Conservation (phyloP, 1,140 invertebrate genomes). For the Whitmania pigra region DNA sequence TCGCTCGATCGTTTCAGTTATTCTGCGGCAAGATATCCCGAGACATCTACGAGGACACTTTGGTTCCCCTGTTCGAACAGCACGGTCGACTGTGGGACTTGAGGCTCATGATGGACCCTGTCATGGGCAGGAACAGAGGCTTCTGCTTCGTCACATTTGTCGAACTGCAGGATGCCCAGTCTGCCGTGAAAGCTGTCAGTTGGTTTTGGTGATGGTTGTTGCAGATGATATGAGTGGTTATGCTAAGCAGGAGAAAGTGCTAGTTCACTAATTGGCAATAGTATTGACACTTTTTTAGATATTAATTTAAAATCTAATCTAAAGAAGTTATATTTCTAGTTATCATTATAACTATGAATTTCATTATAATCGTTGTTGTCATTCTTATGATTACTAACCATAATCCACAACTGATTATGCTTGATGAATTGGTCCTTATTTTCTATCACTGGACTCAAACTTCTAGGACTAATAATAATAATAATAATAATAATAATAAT, state of each 20-base stretch:
- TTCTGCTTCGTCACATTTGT: conserved; percentile 98
- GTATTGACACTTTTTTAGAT: no score
- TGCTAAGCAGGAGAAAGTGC: background rate
- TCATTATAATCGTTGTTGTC: no score
- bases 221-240: conserved; percentile 21
- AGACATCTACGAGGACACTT: conserved; percentile 96
- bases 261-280: no score
- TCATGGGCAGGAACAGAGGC: conserved; percentile 89
- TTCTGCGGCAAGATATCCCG: conserved; percentile 99
- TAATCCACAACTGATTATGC: no score
- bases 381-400: no score
- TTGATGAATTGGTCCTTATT: no score
- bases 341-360: no score
- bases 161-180: conserved; percentile 72
- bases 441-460: no score
- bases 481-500: no score
- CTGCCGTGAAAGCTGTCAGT: conserved; percentile 85
- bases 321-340: no score
- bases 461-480: no score
- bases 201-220: conserved; percentile 18
- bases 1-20: conserved; percentile 49
- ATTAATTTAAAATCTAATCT: no score
- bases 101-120: conserved; percentile 87
- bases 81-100: conserved; percentile 96
- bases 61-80: conserved; percentile 93